phyloP scores from a whole-genome alignment of 2,113 vertebrate genomes.

The Acanthochromis polyacanthus region DNA sequence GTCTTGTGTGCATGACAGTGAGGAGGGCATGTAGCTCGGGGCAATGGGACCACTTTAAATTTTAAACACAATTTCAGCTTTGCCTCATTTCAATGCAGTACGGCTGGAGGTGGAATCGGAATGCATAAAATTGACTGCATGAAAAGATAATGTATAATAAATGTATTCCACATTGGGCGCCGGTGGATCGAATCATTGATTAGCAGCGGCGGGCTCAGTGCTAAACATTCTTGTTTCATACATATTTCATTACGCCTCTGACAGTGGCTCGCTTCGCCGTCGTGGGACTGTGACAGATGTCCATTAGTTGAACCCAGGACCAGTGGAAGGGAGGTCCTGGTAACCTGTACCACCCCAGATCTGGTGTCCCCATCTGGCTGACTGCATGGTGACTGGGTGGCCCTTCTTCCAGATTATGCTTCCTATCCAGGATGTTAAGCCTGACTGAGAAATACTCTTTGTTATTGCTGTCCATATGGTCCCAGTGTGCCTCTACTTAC shows the following conservation, averaged over 20 bases:
- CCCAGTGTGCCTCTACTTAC: background rate
- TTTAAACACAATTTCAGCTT: constrained; percentile 76
- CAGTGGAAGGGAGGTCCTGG: constrained; percentile 69
- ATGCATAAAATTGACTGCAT: constrained; percentile 80
- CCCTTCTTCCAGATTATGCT: constrained; percentile 52
- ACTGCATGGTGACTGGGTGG: constrained; percentile 32
- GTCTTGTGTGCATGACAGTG: constrained; percentile 52
- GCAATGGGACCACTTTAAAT: constrained; percentile 73
- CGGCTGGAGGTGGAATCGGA: constrained; percentile 70
- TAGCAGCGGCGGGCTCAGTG: constrained; percentile 53
- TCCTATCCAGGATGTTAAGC: constrained; percentile 35
- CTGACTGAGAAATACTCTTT: constrained; percentile 8
- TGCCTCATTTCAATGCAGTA: constrained; percentile 70
- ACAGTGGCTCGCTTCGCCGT: constrained; percentile 71
- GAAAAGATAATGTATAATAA: constrained; percentile 81
- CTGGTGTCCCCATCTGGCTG: constrained; percentile 82
- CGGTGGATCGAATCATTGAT: constrained; percentile 82
- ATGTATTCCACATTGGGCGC: constrained; percentile 68
- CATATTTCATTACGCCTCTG: constrained; percentile 84
- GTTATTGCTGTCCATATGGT: background rate
- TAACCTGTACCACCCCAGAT: constrained; percentile 72
- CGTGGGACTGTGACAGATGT: constrained; percentile 86
- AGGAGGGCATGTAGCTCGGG: constrained; percentile 71
- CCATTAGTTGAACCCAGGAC: constrained; percentile 77
- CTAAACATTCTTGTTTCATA: constrained; percentile 82